Evolutionary conservation across 2,113 vertebrate genomes (phyloP).

Genomic region (Apistogramma diplotaenia): DNA sequence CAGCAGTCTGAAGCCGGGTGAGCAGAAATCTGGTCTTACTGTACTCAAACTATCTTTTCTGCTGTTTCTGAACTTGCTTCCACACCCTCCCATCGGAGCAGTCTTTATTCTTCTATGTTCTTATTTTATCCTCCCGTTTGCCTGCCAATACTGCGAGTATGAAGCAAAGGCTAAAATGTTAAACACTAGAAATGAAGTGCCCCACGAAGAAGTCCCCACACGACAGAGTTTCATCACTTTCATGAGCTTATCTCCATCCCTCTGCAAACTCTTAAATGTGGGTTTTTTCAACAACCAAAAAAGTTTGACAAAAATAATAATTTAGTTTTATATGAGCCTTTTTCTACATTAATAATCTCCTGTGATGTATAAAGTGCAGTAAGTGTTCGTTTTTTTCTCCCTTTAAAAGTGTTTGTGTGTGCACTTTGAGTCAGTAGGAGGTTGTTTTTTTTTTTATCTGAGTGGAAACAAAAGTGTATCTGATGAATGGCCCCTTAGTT

Average conservation of each 20-base stretch:
- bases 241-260: background rate
- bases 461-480: background rate
- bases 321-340: background rate
- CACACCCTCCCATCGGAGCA: background rate
- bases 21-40: slow-evolving; percentile 15
- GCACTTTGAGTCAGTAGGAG: rapidly evolving
- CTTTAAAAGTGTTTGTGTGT: background rate
- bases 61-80: background rate
- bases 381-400: background rate
- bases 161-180: background rate
- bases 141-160: background rate
- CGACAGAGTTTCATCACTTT: background rate
- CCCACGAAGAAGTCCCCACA: background rate
- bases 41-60: background rate
- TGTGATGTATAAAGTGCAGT: background rate
- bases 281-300: background rate
- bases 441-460: background rate
- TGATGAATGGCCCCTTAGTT: background rate
- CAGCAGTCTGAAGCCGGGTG: slow-evolving; percentile 81
- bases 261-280: background rate
- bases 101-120: too few relatives aligned
- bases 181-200: background rate
- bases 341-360: background rate
- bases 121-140: background rate
- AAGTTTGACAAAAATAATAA: background rate